Conservation (phyloP, 1,140 invertebrate genomes). For the Bombus consobrinus region DNA sequence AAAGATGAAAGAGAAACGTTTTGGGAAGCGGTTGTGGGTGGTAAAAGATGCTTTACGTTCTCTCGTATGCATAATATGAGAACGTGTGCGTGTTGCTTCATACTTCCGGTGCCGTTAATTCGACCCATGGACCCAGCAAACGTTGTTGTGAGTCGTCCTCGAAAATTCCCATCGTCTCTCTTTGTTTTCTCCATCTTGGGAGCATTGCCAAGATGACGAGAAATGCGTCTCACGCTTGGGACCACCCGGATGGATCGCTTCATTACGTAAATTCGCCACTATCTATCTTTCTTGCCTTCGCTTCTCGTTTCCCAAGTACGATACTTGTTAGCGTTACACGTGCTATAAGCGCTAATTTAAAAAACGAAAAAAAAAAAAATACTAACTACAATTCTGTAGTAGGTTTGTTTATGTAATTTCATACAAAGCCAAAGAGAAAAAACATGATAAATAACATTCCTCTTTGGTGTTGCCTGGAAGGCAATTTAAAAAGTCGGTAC, state of each 20-base stretch:
- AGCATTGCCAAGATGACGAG: conserved; percentile 55
- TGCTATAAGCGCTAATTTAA: too few relatives aligned
- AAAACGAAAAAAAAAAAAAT: too few relatives aligned
- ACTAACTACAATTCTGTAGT: too few relatives aligned
- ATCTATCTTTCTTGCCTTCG: neutral
- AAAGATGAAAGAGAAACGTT: conserved; percentile 46
- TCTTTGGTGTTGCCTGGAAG: too few relatives aligned
- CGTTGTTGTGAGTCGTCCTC: conserved; percentile 10
- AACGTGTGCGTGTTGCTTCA: conserved; percentile 49
- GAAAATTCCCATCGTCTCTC: conserved; percentile 24
- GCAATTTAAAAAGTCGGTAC: too few relatives aligned
- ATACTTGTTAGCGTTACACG: neutral
- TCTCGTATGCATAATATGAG: conserved; percentile 56
- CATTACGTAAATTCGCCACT: conserved; percentile 67
- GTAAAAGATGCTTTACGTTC: conserved; percentile 53
- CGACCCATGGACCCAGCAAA: conserved; percentile 18
- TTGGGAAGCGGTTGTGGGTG: conserved; percentile 64
- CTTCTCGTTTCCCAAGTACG: neutral
- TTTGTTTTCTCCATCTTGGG: conserved; percentile 60
- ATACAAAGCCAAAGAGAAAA: too few relatives aligned
- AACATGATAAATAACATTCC: too few relatives aligned
- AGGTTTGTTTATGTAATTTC: too few relatives aligned
- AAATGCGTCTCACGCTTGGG: conserved; percentile 49
- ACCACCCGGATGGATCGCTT: conserved; percentile 67
- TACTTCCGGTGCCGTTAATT: conserved; percentile 66